Percentiles rank a stretch among this genome's conserved stretches.
Evolutionary conservation across 1,140 invertebrate genomes (phyloP).

Genomic region (Archegozetes longisetosus): DNA sequence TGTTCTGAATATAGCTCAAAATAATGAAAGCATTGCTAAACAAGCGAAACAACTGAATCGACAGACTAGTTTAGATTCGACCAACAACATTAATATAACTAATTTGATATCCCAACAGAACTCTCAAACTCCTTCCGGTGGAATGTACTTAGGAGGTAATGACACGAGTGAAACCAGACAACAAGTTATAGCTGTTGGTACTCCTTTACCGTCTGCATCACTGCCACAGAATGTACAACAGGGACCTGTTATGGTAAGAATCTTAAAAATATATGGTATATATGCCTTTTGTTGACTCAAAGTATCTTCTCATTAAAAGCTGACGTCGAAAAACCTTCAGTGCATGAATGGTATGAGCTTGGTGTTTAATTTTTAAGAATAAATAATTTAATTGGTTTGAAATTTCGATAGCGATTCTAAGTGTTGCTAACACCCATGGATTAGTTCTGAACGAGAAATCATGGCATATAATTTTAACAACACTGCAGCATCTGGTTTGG

Average conservation of each 20-base stretch:
- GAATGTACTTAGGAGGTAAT: not conserved
- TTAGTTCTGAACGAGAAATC: constrained; percentile 65
- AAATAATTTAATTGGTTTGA: not conserved
- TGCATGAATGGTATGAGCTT: constrained; percentile 50
- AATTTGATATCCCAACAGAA: constrained; percentile 10
- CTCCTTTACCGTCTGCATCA: constrained; percentile 67
- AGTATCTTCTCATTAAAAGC: constrained; percentile 30
- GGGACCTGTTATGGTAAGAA: constrained; percentile 50
- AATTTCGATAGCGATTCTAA: constrained; percentile 45
- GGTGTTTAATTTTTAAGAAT: not conserved
- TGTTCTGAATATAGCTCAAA: not conserved
- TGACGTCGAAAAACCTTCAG: constrained; percentile 92
- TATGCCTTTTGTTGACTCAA: too few relatives aligned
- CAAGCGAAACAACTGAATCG: not conserved
- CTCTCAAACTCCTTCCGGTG: not conserved
- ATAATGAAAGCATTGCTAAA: not conserved
- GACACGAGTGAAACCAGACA: constrained; percentile 45
- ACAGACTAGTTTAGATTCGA: not conserved
- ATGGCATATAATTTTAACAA: constrained; percentile 89
- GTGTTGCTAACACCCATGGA: constrained; percentile 78
- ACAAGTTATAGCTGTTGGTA: constrained; percentile 79
- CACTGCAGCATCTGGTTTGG: constrained; percentile 77
- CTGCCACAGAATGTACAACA: constrained; percentile 48
- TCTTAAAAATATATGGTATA: constrained; percentile 10
- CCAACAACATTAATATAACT: not conserved